Base-by-base conservation (phyloP, 2,888 invertebrate genomes). In the Thumatha senex region DNA sequence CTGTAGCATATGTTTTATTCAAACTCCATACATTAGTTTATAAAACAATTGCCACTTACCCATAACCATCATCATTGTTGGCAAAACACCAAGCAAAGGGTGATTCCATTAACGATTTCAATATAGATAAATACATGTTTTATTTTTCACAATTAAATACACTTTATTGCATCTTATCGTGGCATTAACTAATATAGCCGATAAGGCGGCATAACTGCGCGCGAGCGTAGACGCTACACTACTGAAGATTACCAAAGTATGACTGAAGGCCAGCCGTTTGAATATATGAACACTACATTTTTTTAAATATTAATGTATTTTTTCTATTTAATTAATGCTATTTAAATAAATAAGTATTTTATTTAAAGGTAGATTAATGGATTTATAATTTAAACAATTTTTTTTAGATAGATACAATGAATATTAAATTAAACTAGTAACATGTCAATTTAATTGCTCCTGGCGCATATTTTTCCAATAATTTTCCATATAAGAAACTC, bases 21-120 rank as follows among this genome's bases (percentile, higher is more conserved):
- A 31, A 8, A 8, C 18, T 24, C 13, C 31, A 14, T 41, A 14
- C 12, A 4, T 24, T 10, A 35, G 10, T 13, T 12, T 11, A 18
- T 15, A 10, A 14, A n/a, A 9, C n/a, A 10, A 24, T 12, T 15
- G 36, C 58, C 61, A n/a, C n/a, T 67, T 45, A 56, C 42, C 78
- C 80, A 53, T 76, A 80, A 54, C 61, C 66, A 4, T 74, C 73
- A 42, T 85, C 76, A 0, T 63, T 66, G 36, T 71, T 70, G 1
- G 76, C 57, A 46, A 84, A 84, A 72, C 89, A 89, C 82, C 86
- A 86, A 0, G 84, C 80, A 46, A 89, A 84, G 9, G 87, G 85
- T 5, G 86, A 80, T 77, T 30, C 66, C 66, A 50, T 54, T 48
- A 12, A 57, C 40, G 67, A 73, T 59, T 69, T 73, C 0, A 76